These are phyloP conservation scores for Drosophila subobscura DNA, from an alignment of 1,140 invertebrate species.

Conservation along the genomic window DNA sequence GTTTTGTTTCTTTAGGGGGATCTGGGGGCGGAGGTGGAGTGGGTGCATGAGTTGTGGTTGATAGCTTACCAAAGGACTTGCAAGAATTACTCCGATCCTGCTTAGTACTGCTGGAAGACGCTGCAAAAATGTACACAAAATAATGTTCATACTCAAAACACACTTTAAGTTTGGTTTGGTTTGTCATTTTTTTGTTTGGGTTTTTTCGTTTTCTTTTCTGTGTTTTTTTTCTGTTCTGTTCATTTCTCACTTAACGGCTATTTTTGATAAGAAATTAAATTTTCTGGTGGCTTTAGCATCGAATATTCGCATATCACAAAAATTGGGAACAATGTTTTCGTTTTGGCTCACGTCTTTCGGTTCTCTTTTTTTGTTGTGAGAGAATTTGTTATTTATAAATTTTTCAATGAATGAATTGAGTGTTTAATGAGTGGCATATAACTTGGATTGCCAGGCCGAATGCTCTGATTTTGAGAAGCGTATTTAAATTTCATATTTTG, in stretches of 20 bases:
- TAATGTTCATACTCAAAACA: slow-evolving; percentile 84
- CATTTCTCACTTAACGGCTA: slow-evolving; percentile 52
- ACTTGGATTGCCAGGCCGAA: background rate
- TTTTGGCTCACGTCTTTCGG: slow-evolving; percentile 27
- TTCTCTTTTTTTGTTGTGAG: slow-evolving; percentile 13
- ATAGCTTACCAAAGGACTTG: slow-evolving; percentile 95
- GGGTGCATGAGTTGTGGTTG: slow-evolving; percentile 80
- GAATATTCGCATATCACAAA: slow-evolving; percentile 69
- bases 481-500: background rate
- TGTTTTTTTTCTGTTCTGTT: slow-evolving; percentile 6
- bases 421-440: slow-evolving; percentile 37
- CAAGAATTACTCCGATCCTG: slow-evolving; percentile 96
- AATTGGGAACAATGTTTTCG: slow-evolving; percentile 83
- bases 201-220: slow-evolving; percentile 38
- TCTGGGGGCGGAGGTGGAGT: slow-evolving; percentile 12
- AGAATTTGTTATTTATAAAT: slow-evolving; percentile 6
- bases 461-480: no score
- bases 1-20: slow-evolving; percentile 20
- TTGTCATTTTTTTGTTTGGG: slow-evolving; percentile 49
- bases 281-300: slow-evolving; percentile 29
- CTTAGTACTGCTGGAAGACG: slow-evolving; percentile 95
- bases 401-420: background rate
- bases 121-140: slow-evolving; percentile 88
- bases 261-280: slow-evolving; percentile 35
- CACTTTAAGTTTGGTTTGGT: slow-evolving; percentile 80